These are phyloP conservation scores for Paracyprichromis sp. DNA, from an alignment of 2,113 vertebrate genomes.

Conservation along the genomic window DNA sequence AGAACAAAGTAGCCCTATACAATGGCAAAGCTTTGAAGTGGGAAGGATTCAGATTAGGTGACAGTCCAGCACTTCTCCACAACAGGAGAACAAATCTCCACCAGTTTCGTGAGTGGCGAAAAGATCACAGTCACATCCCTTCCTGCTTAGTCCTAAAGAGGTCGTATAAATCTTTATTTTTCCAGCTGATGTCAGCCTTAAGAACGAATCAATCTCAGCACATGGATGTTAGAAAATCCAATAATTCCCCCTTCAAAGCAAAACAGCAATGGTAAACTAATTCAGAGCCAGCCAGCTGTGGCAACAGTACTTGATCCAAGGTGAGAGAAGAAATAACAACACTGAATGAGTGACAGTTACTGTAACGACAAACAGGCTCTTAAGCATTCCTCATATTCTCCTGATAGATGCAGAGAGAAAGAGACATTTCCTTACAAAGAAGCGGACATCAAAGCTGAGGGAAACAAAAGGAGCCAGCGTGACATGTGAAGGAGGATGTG, in stretches of 20 bases:
- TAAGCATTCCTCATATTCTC: constrained; percentile 37
- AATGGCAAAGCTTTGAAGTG: background rate
- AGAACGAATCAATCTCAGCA: constrained; percentile 18
- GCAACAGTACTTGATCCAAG: constrained; percentile 53
- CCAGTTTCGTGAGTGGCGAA: background rate
- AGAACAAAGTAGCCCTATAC: background rate
- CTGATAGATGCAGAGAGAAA: constrained; percentile 14
- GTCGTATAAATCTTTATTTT: constrained; percentile 31
- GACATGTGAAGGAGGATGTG: constrained; percentile 43
- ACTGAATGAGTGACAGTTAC: constrained; percentile 44
- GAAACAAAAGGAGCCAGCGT: constrained; percentile 51
- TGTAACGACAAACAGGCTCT: constrained; percentile 42
- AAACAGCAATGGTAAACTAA: constrained; percentile 35
- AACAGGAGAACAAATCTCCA: background rate
- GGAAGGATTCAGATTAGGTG: background rate
- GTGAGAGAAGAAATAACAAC: constrained; percentile 52
- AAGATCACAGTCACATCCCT: background rate
- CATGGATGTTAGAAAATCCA: constrained; percentile 49
- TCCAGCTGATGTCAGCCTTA: constrained; percentile 30
- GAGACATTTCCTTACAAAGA: constrained; percentile 43
- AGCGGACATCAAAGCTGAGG: constrained; percentile 51
- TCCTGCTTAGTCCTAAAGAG: background rate
- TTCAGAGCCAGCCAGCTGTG: constrained; percentile 55
- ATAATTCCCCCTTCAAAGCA: constrained; percentile 52
- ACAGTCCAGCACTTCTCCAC: background rate